A percentile compares a stretch with the other conserved stretches of the same genome.
Conservation (phyloP, 1,140 invertebrate species). For the Drosophila rufa region DNA sequence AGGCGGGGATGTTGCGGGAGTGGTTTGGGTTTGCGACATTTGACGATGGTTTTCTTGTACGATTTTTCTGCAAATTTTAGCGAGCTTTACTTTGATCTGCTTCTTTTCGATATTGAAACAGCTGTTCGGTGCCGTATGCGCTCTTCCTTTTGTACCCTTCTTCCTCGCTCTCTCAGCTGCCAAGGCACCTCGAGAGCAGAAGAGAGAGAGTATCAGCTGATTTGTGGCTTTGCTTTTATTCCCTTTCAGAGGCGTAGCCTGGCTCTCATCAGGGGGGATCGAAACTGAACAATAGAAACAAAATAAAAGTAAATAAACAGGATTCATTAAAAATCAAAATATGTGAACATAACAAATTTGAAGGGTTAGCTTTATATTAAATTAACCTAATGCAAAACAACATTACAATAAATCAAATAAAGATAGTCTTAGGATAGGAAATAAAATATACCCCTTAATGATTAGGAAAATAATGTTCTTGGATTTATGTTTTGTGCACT, state of each 20-base stretch:
- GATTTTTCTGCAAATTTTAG: not conserved
- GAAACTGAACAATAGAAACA: too few relatives aligned
- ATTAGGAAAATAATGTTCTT: not conserved
- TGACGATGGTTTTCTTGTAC: not conserved
- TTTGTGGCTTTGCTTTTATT: not conserved
- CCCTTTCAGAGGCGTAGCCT: too few relatives aligned
- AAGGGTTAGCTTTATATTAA: too few relatives aligned
- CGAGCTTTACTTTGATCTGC: not conserved
- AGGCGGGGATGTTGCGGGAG: not conserved
- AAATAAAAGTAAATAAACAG: too few relatives aligned
- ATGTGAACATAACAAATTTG: too few relatives aligned
- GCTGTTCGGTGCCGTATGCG: not conserved
- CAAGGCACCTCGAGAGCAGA: not conserved
- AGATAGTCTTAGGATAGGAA: too few relatives aligned
- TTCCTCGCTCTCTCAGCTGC: too few relatives aligned
- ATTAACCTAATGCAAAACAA: too few relatives aligned
- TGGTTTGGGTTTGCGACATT: constrained; percentile 6
- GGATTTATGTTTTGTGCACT: not conserved
- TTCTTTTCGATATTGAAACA: not conserved
- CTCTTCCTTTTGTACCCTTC: not conserved
- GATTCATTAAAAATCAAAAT: too few relatives aligned
- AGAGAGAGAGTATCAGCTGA: not conserved
- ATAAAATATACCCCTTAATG: too few relatives aligned
- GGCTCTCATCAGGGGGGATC: too few relatives aligned
- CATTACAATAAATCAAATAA: too few relatives aligned